Base-by-base conservation (phyloP, 2,888 invertebrate genomes). In the Lingula anatina region DNA sequence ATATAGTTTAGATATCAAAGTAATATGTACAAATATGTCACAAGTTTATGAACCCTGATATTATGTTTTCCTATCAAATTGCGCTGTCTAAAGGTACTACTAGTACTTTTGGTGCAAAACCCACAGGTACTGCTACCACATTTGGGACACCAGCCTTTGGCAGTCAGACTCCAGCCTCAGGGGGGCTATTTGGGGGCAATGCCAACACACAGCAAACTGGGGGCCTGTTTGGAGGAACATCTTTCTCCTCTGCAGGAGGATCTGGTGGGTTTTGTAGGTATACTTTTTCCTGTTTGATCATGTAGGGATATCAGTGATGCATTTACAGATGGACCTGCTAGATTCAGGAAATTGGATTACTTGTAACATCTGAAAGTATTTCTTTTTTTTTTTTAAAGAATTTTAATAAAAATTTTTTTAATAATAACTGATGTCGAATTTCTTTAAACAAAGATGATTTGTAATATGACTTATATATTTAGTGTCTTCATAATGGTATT, bases 181-280 rank as follows among this genome's bases (percentile, higher is more conserved):
- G 59, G n/a, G 56, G 63, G 27, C 39, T 62, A 37, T 64, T 64
- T 53, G 64, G 63, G 2, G 39, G 54, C 26, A 54, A 49, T 15
- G 56, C 52, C 28, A 53, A 55, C 3, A 49, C 50, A n/a, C n/a
- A n/a, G 25, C 49, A 53, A 15, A 48, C 56, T 7, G 54, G 51
- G 20, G 55, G 54, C 2, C 44, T 62, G 27, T 56, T 56, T 43
- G 56, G 56, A 3, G 36, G 35, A 28, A 51, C 41, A 28, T 49
- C 39, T 35, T 46, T 38, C 20, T 21, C 44, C 18, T 25, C 50
- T 9, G 36, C 46, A 18, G 46, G 41, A 2, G 31, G 47, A 15
- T 28, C 47, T 15, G 57, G 49, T 23, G 51, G 57, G 7, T 62
- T 62, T 39, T 49, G 62, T 62, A 40, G 57, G 59, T 54, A 24